Evolutionary conservation across 2,888 invertebrate species (phyloP), one percentile per base, ranked within the genome.

Genomic region (Brenthis ino): DNA sequence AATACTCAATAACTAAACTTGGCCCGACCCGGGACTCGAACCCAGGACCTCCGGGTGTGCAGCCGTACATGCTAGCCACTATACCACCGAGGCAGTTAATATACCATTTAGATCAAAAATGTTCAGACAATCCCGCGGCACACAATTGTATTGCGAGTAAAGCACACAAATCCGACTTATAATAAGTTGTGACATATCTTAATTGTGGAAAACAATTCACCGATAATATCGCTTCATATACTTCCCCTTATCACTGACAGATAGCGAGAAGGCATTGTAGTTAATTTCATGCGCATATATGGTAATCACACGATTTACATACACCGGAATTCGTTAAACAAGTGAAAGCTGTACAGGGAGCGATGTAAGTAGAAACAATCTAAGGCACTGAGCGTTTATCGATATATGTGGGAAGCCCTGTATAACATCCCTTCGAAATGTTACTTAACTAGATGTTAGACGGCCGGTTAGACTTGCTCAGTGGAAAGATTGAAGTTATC

Each of bases 291-390:
- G 65, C 61, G 56, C 66, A 54, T 67, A 47, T 61, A 63, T 70
- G 57, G 61, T 68, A 54, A 65, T 61, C 57, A 47, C 33, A 14
- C 50, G n/a, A 70, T 68, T 68, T 65, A 68, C 70, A 68, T 70
- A 67, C 33, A 33, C n/a, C 14, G 57, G 63, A 54, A 66, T 70
- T 47, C 51, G 54, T 13, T 57, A 63, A 51, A 54, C 60, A 63
- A 70, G 69, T 70, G 69, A 70, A 70, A 70, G 69, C 63, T 70
- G 50, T 60, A 61, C 58, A 47, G 54, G n/a, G 47, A 50, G 43
- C 54, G 14, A 47, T 64, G 47, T 8, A 57, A 63, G 63, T n/a
- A 43, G 13, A 24, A 13, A 33, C 51, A 16, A 53, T 53, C 16
- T 53, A 43, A 43, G 37, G 11, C 37, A 43, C 37, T 43, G 37